These are phyloP conservation scores for Alexandromys fortis DNA, from an alignment of 2,113 vertebrate genomes.

Conservation along the genomic window DNA sequence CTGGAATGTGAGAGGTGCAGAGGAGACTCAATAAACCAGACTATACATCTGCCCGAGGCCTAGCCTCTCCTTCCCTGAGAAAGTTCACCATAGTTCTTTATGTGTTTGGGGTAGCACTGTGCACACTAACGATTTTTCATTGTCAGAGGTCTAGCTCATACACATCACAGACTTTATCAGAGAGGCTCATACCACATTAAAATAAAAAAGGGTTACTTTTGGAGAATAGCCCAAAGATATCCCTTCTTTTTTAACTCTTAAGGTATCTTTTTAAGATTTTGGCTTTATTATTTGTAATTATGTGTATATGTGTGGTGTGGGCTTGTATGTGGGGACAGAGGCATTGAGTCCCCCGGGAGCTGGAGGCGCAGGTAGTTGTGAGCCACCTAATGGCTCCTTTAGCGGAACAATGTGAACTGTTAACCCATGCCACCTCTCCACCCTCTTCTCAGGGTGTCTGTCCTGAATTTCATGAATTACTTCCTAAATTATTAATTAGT, in stretches of 20 bases:
- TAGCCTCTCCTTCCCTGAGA: neutral
- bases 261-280: neutral
- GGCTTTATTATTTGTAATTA: neutral
- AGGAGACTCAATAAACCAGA: neutral
- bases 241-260: slow-evolving; percentile 16
- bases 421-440: neutral
- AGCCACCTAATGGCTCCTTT: neutral
- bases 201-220: slow-evolving; percentile 12
- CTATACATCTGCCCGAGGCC: neutral
- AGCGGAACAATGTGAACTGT: neutral
- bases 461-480: slow-evolving; percentile 7
- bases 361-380: neutral
- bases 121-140: slow-evolving; percentile 33
- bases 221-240: neutral
- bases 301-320: neutral
- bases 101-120: slow-evolving; percentile 23
- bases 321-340: neutral
- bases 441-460: neutral
- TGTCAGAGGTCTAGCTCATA: slow-evolving; percentile 16
- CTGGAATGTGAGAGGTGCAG: neutral
- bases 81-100: neutral
- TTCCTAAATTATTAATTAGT: neutral
- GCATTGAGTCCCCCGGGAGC: neutral
- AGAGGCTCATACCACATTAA: slow-evolving; percentile 24
- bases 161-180: neutral